Evolutionary conservation across 2,113 vertebrate genomes (phyloP).

Genomic region (Pelusios castaneus): DNA sequence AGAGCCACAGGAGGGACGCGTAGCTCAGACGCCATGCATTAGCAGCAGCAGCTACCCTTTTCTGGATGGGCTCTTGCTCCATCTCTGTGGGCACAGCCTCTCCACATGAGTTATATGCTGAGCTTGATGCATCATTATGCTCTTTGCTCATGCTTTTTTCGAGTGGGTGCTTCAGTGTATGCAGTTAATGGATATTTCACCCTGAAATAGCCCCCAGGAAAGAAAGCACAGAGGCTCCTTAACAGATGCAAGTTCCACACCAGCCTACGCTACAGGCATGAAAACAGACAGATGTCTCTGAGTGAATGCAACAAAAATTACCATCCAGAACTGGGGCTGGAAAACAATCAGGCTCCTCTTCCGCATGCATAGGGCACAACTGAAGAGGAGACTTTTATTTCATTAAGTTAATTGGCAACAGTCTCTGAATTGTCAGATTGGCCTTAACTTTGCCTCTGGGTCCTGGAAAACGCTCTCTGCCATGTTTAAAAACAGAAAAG

Average conservation of each 20-base stretch:
- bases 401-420: constrained; percentile 57
- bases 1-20: background rate
- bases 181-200: constrained; percentile 18
- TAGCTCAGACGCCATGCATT: accelerated
- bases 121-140: background rate
- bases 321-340: constrained; percentile 41
- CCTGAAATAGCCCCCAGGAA: constrained; percentile 37
- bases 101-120: accelerated
- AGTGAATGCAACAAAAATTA: constrained; percentile 63
- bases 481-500: background rate
- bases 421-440: constrained; percentile 45
- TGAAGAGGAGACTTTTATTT: constrained; percentile 55
- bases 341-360: constrained; percentile 27
- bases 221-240: constrained; percentile 33
- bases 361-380: background rate
- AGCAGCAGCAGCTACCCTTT: background rate
- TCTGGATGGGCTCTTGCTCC: accelerated
- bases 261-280: constrained; percentile 43
- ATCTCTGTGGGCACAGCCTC: accelerated
- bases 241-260: constrained; percentile 62
- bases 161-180: constrained; percentile 27
- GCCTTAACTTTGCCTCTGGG: constrained; percentile 38
- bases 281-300: constrained; percentile 65
- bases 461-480: constrained; percentile 30
- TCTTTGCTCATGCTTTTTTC: constrained; percentile 43